Base-by-base conservation (phyloP, 2,113 vertebrate species). In the Castor canadensis region DNA sequence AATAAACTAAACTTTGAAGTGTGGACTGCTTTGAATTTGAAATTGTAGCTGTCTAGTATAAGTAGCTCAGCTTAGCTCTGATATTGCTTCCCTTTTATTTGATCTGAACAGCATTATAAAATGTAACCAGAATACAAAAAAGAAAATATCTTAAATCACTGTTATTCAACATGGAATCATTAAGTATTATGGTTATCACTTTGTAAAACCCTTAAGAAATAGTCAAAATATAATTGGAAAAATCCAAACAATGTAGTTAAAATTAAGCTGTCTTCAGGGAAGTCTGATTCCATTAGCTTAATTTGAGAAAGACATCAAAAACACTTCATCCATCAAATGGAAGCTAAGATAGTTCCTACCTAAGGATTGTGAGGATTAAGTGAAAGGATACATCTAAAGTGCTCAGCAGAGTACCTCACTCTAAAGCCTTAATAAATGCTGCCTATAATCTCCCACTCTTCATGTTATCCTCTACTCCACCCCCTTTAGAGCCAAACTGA, bases 221-320 rank as follows among this genome's bases (percentile, higher is more conserved):
- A 73, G 72, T 67, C 10, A 79, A 82, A 83, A 75, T 62, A 45
- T 6, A 47, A 64, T 47, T 84, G 89, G 45, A n/a, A 87, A 73
- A 91, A 89, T n/a, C 35, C 80, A 38, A 91, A 89, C 19, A 84
- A 45, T 54, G 58, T 72, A 71, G 52, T 28, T 84, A 85, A 85
- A 91, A 88, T 66, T 35, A 89, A 82, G 32, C 35, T 89, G 32
- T 28, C 43, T 40, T 77, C 73, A 32, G n/a, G 38, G 79, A 96
- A 87, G 62, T 84, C 40, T 67, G 56, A 88, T 73, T 83, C 24
- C 19, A 79, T 84, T 73, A 93, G 28, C 40, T 72, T 76, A 90
- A 81, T 95, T 90, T 79, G 89, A 62, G 28, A 87, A 96, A 73
- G 43, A 52, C 32, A 60, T 72, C 30, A 75, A 96, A 69, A 45